These are phyloP conservation scores for Oncorhynchus masou DNA, from an alignment of 2,113 vertebrate genomes.

Conservation along the genomic window DNA sequence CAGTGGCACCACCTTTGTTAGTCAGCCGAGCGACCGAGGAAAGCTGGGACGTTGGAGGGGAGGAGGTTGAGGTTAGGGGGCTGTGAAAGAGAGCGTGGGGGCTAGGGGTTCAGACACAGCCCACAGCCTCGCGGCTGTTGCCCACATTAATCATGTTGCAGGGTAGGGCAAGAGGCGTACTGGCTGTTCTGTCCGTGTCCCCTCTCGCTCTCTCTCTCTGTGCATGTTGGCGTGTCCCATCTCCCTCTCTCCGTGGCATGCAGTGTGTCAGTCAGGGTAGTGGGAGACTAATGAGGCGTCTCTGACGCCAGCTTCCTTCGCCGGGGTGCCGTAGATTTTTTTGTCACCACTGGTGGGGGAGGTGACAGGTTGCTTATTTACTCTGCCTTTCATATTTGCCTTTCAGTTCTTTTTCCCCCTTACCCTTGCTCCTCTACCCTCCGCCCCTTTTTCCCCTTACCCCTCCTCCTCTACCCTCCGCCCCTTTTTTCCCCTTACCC, in stretches of 20 bases:
- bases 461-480: too few relatives aligned
- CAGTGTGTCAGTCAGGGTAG: constrained; percentile 47
- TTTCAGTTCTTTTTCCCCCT: constrained; percentile 42
- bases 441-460: too few relatives aligned
- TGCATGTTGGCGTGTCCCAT: constrained; percentile 3
- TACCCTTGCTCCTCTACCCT: constrained; percentile 1
- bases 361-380: constrained; percentile 72
- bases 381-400: constrained; percentile 63
- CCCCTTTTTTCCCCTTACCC: too few relatives aligned
- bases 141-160: constrained; percentile 73
- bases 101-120: constrained; percentile 54
- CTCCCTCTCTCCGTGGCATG: constrained; percentile 13
- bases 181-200: constrained; percentile 24
- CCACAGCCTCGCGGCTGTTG: constrained; percentile 51
- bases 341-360: constrained; percentile 13
- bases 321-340: constrained; percentile 40
- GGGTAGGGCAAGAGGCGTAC: background rate
- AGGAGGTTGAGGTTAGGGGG: background rate
- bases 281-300: constrained; percentile 69
- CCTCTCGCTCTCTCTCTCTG: constrained; percentile 2
- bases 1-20: constrained; percentile 1
- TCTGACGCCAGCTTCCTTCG: constrained; percentile 40
- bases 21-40: background rate
- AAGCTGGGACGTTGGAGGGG: background rate
- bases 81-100: constrained; percentile 17